These are phyloP conservation scores for Sebastes cheni DNA, from an alignment of 2,797 vertebrate species.

Conservation along the genomic window DNA sequence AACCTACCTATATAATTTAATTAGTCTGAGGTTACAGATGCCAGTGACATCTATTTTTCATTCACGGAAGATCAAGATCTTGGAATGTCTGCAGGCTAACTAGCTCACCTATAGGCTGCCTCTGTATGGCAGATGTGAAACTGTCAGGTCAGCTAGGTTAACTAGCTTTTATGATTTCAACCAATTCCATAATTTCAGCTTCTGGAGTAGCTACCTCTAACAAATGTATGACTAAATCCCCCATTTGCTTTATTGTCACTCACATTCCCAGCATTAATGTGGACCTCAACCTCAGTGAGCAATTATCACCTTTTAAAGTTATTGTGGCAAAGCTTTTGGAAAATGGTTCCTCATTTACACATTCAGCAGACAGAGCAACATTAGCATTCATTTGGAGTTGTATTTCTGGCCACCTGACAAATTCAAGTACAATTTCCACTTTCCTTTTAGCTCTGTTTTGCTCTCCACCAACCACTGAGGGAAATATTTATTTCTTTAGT, in stretches of 20 bases:
- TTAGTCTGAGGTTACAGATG: conserved; percentile 11
- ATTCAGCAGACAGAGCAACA: neutral
- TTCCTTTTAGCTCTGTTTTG: neutral
- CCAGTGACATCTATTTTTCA: conserved; percentile 16
- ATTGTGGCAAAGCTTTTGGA: neutral
- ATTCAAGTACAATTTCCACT: neutral
- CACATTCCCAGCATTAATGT: neutral
- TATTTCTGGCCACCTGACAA: neutral
- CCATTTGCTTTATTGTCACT: neutral
- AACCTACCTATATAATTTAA: conserved; percentile 27
- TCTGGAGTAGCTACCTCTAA: neutral
- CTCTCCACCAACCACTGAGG: neutral
- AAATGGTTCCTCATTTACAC: neutral
- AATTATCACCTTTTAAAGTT: neutral
- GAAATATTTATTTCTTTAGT: neutral
- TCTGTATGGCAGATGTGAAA: neutral
- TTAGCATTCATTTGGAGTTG: neutral
- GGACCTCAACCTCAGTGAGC: no score
- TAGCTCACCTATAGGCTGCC: no score
- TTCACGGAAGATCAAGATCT: neutral
- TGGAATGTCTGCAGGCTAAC: neutral
- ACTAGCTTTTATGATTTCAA: neutral
- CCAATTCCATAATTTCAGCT: neutral
- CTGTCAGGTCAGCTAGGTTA: neutral
- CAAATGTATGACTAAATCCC: neutral